These are phyloP conservation scores for Chiroxiphia lanceolata DNA, from an alignment of 2,797 vertebrate genomes.

Conservation along the genomic window DNA sequence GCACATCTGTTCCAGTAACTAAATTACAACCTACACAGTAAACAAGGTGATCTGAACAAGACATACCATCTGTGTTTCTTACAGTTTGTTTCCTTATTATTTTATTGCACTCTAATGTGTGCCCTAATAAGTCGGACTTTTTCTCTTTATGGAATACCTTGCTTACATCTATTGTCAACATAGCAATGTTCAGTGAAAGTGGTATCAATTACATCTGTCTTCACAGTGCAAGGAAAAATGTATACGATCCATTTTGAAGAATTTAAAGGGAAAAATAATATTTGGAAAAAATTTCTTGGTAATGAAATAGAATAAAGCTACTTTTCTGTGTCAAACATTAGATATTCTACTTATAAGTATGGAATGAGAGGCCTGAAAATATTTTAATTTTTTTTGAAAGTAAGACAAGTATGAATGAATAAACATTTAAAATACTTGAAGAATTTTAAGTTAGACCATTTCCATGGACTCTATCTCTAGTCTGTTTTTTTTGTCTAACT, in stretches of 20 bases:
- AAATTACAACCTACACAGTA: not conserved
- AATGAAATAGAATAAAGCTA: not conserved
- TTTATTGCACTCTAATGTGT: not conserved
- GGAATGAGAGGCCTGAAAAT: not conserved
- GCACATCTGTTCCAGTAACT: conserved; percentile 59
- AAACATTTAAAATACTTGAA: not conserved
- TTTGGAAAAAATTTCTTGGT: not conserved
- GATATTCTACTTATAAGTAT: not conserved
- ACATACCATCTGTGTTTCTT: conserved; percentile 37
- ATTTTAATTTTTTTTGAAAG: not conserved
- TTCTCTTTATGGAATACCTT: not conserved
- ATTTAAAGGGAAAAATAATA: not conserved
- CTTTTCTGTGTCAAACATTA: not conserved
- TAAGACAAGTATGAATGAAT: not conserved
- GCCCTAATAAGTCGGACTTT: not conserved
- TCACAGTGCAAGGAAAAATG: not conserved
- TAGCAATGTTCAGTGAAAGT: not conserved
- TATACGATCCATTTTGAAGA: not conserved
- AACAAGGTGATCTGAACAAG: conserved; percentile 34
- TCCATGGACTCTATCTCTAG: not conserved
- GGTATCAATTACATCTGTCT: not conserved
- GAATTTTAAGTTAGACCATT: not conserved
- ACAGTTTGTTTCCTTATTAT: not conserved
- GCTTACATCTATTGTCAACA: not conserved
- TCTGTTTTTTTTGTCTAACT: not conserved